These are phyloP conservation scores for Sarcophaga peregrina DNA, from an alignment of 1,140 invertebrate species.

Conservation along the genomic window DNA sequence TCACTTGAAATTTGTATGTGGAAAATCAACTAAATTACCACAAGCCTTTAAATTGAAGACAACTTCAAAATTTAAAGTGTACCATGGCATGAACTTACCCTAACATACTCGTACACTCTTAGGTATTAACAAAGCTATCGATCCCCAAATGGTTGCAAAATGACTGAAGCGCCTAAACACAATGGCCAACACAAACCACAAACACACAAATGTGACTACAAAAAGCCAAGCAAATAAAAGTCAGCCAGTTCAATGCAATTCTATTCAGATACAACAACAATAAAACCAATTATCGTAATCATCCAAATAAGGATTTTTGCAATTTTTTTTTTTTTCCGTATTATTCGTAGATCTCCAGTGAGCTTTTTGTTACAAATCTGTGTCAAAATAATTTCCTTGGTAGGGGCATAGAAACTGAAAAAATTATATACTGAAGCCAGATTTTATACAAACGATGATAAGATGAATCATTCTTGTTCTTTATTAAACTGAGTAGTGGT, in stretches of 20 bases:
- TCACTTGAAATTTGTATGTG: background rate
- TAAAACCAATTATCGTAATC: constrained; percentile 33
- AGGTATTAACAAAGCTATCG: constrained; percentile 32
- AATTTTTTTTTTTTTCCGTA: constrained; percentile 6
- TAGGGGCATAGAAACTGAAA: constrained; percentile 32
- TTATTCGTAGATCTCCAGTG: constrained; percentile 49
- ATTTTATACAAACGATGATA: constrained; percentile 42
- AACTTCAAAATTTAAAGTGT: background rate
- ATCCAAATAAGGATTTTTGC: constrained; percentile 38
- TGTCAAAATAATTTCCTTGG: constrained; percentile 58
- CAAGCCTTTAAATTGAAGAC: background rate
- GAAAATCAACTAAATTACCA: background rate
- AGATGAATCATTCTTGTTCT: background rate
- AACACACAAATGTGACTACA: background rate
- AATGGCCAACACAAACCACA: background rate
- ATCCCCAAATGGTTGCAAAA: constrained; percentile 23
- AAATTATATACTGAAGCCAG: constrained; percentile 48
- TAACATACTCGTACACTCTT: background rate
- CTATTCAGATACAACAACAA: background rate
- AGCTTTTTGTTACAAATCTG: constrained; percentile 65
- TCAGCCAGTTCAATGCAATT: background rate
- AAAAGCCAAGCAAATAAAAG: background rate
- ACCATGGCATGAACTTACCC: background rate
- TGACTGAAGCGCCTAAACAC: constrained; percentile 12
- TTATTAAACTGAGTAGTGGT: constrained; percentile 1